These are phyloP conservation scores for Formica exsecta DNA, from an alignment of 1,140 invertebrate species.

Conservation along the genomic window DNA sequence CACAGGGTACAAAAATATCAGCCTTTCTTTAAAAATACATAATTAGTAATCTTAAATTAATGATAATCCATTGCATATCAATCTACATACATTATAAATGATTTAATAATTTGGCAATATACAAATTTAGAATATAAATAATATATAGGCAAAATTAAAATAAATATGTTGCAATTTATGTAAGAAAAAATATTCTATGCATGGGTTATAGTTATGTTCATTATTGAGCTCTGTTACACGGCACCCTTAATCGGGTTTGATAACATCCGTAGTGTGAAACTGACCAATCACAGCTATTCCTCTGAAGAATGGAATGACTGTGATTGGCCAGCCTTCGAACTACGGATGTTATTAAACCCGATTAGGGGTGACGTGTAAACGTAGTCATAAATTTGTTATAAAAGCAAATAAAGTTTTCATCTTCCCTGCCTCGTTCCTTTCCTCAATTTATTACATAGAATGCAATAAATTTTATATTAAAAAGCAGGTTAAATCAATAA, in stretches of 20 bases:
- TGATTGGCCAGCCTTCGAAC: too few relatives aligned
- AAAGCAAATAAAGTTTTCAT: neutral
- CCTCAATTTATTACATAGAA: neutral
- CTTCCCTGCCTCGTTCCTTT: too few relatives aligned
- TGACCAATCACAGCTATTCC: too few relatives aligned
- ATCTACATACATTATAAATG: neutral
- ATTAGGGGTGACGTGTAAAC: too few relatives aligned
- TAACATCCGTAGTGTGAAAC: too few relatives aligned
- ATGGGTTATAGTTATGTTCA: slow-evolving; percentile 28
- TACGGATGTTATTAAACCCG: too few relatives aligned
- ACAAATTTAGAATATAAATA: neutral
- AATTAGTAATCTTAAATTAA: slow-evolving; percentile 1
- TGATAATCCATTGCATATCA: neutral
- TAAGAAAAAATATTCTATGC: slow-evolving; percentile 21
- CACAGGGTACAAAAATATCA: neutral
- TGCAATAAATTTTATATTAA: neutral
- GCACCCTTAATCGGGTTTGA: too few relatives aligned
- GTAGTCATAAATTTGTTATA: neutral
- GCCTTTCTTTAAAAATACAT: neutral
- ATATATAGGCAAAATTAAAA: slow-evolving; percentile 26
- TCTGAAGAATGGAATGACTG: too few relatives aligned
- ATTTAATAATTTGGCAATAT: slow-evolving; percentile 14
- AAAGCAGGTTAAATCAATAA: slow-evolving; percentile 52
- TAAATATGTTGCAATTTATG: neutral
- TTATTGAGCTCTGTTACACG: neutral